phyloP scores from a whole-genome alignment of 2,888 invertebrate genomes.

The Euproctis similis region DNA sequence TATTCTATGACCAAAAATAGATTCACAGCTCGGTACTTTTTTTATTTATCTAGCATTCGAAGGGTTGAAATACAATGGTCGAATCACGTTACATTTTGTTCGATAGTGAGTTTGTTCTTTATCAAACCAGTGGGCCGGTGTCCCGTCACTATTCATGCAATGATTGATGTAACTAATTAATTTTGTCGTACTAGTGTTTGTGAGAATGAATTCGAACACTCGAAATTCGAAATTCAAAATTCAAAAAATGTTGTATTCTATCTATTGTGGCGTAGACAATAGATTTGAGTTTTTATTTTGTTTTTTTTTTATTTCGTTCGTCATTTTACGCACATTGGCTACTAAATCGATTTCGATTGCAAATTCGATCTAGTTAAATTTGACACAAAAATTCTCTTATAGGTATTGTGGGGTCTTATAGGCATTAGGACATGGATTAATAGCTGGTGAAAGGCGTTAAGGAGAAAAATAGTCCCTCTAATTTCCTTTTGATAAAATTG shows the following conservation, averaged over 20 bases:
- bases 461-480: no score
- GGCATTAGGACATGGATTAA: no score
- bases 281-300: constrained; percentile 39
- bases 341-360: no score
- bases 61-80: constrained; percentile 65
- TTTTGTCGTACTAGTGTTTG: constrained; percentile 57
- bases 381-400: no score
- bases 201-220: constrained; percentile 48
- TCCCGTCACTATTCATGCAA: constrained; percentile 48
- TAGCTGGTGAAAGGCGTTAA: no score
- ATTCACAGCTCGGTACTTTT: constrained; percentile 37
- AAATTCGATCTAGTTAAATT: no score
- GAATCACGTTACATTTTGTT: constrained; percentile 66
- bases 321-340: no score
- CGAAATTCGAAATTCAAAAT: constrained; percentile 42
- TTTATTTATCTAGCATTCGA: constrained; percentile 30
- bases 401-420: no score
- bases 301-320: no score
- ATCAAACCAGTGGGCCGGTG: constrained; percentile 60
- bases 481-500: no score
- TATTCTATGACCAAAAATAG: no score
- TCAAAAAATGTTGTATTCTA: constrained; percentile 12
- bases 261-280: constrained; percentile 44
- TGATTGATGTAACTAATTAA: constrained; percentile 76
- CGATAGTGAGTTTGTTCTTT: constrained; percentile 37